phyloP scores from a whole-genome alignment of 2,113 vertebrate species.

The Calypte anna region DNA sequence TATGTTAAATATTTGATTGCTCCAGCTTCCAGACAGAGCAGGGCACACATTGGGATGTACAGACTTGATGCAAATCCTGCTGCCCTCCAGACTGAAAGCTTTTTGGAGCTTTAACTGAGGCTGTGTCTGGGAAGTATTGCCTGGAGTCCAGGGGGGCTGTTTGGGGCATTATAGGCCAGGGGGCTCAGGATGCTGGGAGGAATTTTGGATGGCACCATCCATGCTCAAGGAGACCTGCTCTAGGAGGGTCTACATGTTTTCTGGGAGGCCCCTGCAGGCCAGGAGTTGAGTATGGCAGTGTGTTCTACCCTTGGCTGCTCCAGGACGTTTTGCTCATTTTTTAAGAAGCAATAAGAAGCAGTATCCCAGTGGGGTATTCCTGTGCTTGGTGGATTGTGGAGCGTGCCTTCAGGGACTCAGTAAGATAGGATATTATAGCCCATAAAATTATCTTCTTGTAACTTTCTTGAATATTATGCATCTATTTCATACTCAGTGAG shows the following conservation, averaged over 20 bases:
- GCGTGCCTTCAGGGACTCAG: constrained; percentile 8
- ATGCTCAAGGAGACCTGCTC: not conserved
- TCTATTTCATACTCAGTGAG: constrained; percentile 39
- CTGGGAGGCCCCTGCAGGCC: not conserved
- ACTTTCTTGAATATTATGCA: constrained; percentile 1
- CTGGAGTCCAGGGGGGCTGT: fast-evolving
- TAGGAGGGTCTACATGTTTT: not conserved
- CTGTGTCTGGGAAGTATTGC: not conserved
- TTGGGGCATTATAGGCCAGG: not conserved
- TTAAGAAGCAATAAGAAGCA: not conserved
- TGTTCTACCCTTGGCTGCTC: not conserved
- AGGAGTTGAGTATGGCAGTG: fast-evolving
- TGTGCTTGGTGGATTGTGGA: constrained; percentile 14
- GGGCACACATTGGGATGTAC: not conserved
- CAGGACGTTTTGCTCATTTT: not conserved
- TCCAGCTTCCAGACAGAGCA: not conserved
- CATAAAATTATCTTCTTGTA: constrained; percentile 41
- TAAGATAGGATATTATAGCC: not conserved
- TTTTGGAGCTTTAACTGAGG: not conserved
- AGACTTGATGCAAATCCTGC: not conserved
- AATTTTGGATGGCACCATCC: not conserved
- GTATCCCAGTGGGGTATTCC: not conserved
- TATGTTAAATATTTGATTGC: constrained; percentile 59
- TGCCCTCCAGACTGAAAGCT: not conserved
- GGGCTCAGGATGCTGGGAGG: not conserved